A percentile compares a stretch with the other conserved stretches of the same genome.
phyloP scores from a whole-genome alignment of 2,888 invertebrate genomes.

The Drosophila fungiperda region DNA sequence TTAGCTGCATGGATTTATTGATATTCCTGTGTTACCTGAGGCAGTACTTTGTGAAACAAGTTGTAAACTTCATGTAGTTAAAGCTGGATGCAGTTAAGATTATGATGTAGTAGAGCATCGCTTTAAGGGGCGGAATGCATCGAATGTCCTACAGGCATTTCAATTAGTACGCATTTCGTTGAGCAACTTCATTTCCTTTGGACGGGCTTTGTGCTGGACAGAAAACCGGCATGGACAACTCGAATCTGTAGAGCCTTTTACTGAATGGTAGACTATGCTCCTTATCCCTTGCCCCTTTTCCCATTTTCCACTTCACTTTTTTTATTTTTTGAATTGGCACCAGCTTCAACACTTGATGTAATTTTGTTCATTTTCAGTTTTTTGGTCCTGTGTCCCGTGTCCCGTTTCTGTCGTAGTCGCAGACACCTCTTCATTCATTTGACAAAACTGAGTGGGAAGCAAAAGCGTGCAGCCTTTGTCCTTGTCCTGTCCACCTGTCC shows the following conservation, averaged over 20 bases:
- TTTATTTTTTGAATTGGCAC: conserved; percentile 30
- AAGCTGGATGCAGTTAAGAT: conserved; percentile 19
- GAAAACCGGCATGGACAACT: conserved; percentile 8
- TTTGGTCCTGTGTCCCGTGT: conserved; percentile 6
- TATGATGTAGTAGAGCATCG: not conserved
- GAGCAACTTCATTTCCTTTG: conserved; percentile 50
- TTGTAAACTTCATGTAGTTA: conserved; percentile 22
- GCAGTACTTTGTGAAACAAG: conserved; percentile 21
- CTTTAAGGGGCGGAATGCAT: conserved; percentile 11
- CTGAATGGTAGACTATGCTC: conserved; percentile 33
- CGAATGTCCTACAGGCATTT: conserved; percentile 44
- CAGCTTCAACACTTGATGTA: conserved; percentile 53
- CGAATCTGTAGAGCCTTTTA: conserved; percentile 44
- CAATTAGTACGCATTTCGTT: conserved; percentile 53
- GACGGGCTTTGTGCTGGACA: conserved; percentile 6
- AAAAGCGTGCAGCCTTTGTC: conserved; percentile 31
- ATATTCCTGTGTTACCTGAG: not conserved
- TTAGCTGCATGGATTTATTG: not conserved
- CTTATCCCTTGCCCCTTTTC: not conserved
- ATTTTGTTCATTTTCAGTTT: conserved; percentile 61
- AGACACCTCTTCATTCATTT: conserved; percentile 69
- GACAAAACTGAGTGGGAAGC: conserved; percentile 59
- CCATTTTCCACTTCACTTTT: no score
- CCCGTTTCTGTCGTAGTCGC: conserved; percentile 14
- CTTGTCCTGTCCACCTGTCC: not conserved